Evolutionary conservation across 2,797 vertebrate species (phyloP), one percentile per base, ranked within the genome.

Genomic region (Ctenopoma kingsleyae): DNA sequence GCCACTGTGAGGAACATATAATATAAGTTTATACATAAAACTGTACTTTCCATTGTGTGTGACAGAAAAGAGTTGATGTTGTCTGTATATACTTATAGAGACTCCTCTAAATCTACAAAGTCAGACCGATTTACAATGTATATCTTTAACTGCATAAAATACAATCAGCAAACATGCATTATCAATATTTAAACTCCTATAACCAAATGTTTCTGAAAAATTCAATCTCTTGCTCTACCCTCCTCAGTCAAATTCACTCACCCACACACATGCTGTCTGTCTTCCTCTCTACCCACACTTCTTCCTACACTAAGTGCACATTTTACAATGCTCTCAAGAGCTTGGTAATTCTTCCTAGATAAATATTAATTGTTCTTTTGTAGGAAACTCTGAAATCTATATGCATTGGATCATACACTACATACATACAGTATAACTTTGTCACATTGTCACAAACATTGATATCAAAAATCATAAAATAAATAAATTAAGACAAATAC

Each of bases 1-100:
- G 20, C 97, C 97, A 72, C 97, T 98, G 87, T 25, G 10, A 57
- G 19, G 22, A 82, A 38, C 2, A 80, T 27, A 70, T 13, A 23
- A 46, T 35, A 65, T 16, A 22, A 8, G 11, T 22, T 25, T 78
- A 63, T 5, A 59, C 15, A 55, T 56, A 43, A 8, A 0, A 62
- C 55, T 54, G 15, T 48, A 19, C 25, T 17, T 38, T n/a, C 5
- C 4, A n/a, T 13, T 25, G 8, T 19, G 19, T 3, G 11, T 53
- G 32, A 41, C 2, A 40, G 5, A n/a, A 44, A 44, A n/a, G 6
- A 8, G 38, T 68, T 53, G 38, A 67, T 46, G 10, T 38, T 16
- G 40, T 35, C 43, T 32, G 1, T n/a, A 23, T 25, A 47, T 48
- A 16, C 16, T 11, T 22, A 16, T 38, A 15, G 3, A 38, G 13